phyloP scores from a whole-genome alignment of 2,113 vertebrate genomes.

The Sitta europaea region DNA sequence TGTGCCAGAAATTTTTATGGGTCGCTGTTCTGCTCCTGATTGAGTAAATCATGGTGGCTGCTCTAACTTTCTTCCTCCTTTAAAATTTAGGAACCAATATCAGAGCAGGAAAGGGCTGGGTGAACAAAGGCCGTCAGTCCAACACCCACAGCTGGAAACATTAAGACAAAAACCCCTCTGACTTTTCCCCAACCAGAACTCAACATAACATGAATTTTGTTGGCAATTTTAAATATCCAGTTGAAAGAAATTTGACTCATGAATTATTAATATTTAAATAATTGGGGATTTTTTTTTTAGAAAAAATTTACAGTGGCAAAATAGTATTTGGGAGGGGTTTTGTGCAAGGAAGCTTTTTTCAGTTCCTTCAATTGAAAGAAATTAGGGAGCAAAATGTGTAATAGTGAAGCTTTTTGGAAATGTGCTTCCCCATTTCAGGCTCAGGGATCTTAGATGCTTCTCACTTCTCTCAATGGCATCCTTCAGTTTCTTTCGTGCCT shows the following conservation, averaged over 20 bases:
- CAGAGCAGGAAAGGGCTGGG: neutral
- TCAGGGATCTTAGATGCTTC: neutral
- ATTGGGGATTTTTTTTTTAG: neutral
- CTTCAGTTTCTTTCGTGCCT: neutral
- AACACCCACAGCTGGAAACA: neutral
- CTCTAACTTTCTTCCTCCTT: neutral
- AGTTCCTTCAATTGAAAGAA: neutral
- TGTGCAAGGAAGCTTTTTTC: neutral
- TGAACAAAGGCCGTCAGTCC: neutral
- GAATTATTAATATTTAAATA: neutral
- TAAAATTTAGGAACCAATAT: neutral
- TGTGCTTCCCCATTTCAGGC: neutral
- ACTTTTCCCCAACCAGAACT: neutral
- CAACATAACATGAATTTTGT: fast-evolving
- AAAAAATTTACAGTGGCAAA: neutral
- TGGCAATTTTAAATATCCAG: neutral
- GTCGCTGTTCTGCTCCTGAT: neutral
- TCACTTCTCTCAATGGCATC: neutral
- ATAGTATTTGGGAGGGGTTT: neutral
- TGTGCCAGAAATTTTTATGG: constrained; percentile 17
- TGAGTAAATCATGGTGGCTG: neutral
- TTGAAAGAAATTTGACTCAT: neutral
- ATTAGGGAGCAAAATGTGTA: neutral
- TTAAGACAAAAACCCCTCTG: neutral
- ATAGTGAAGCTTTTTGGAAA: neutral